Base-by-base conservation (phyloP, 2,797 vertebrate species). In the Enteromius treurensis region DNA sequence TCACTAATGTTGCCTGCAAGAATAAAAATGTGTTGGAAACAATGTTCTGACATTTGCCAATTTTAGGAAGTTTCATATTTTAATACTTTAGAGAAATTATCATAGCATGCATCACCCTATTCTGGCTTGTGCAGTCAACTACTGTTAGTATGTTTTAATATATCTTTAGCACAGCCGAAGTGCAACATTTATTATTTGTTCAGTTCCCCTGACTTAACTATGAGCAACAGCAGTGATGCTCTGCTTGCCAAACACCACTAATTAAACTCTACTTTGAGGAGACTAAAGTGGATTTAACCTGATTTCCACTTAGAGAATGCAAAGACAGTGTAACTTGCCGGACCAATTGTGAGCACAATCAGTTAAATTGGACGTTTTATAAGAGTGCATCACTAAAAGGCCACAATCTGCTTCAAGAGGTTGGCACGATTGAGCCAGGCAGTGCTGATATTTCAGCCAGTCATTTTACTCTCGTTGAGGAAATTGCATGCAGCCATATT, bases 401-500 rank as follows among this genome's bases (percentile, higher is more conserved):
- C 85, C 79, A 51, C 86, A 88, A 90, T 89, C 77, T 84, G 84
- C 91, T 91, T 91, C 80, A 85, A 89, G 86, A 76, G 84, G 81
- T 80, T 5, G n/a, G 60, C 84, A 89, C 89, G 86, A 89, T 84
- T 90, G 85, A 87, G 86, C 77, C 77, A 86, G 84, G 90, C 86
- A 88, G 84, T 76, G 81, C 80, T 89, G 85, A 40, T 45, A 47
- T 82, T 89, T 89, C 86, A 91, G 84, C 85, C 81, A 83, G 78
- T 79, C 80, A 83, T 80, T 79, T 76, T 80, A 67, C 81, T 73
- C 82, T 68, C 82, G 62, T 40, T 77, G 86, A 88, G 82, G 84
- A 91, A 90, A 91, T 87, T 89, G 86, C 74, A 71, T 82, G 78
- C 86, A 83, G 85, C 87, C 85, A 84, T 86, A 70, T 84, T 91